Base-by-base conservation (phyloP, 2,888 invertebrate genomes). In the Lepidocyrtinus sp. region DNA sequence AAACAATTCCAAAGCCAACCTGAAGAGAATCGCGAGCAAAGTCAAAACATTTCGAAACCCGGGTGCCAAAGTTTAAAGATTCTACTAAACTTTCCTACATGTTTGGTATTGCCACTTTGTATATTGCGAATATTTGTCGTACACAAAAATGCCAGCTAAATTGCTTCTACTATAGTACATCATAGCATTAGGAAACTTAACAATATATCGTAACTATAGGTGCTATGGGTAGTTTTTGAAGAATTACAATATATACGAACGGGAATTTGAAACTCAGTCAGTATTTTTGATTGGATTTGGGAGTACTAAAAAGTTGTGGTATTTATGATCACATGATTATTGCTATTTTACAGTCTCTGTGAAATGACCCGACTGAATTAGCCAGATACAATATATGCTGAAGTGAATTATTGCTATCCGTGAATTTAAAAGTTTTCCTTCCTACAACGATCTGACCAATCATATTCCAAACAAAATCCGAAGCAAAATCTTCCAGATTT, bases 401-500 rank as follows among this genome's bases (percentile, higher is more conserved):
- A n/a, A n/a, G n/a, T 36, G 12, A 36, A 9, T 36, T 36, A 5
- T 9, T 36, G 12, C 12, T 36, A 9, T 36, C 36, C 36, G 12
- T 9, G 12, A n/a, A 17, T 55, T 55, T 9, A 55, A 55, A n/a
- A n/a, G 12, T 36, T n/a, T 55, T 55, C 55, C 55, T 55, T 55
- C 17, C 55, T 55, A 17, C n/a, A n/a, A n/a, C 55, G 55, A 55
- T 55, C 55, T n/a, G 55, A 55, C 55, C 55, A 55, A 55, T 55
- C 55, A 55, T 55, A 55, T 55, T 55, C 55, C 55, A 55, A 55
- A 55, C 55, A 55, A 55, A 55, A 55, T 36, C 55, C 9, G 55
- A 7, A 17, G 55, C 3, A 55, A 2, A n/a, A 12, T 55, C 55
- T 55, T 55, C 55, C 55, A 55, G 17, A n/a, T 55, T 55, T 55